Evolutionary conservation across 2,113 vertebrate species (phyloP), one percentile per base, ranked within the genome.

Genomic region (Mustelus asterias): DNA sequence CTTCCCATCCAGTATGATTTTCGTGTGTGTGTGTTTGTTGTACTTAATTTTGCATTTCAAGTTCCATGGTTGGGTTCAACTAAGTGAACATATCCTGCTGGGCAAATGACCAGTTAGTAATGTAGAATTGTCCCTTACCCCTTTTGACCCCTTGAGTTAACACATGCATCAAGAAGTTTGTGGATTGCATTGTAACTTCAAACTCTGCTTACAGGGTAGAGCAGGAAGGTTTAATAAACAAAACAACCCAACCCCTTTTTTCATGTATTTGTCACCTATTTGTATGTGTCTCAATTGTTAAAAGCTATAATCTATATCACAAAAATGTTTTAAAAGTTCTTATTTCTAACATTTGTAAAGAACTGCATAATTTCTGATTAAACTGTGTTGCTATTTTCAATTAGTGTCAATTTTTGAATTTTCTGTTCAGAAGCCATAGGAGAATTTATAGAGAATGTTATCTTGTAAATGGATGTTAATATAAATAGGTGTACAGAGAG

Each of bases 291-390:
- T 76, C 69, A 72, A 95, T 95, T 95, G 69, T 95, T 95, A 72
- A 95, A 95, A 95, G 65, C 94, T 95, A 95, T 95, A 95, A 95
- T 72, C 94, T 72, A 95, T 95, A 95, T 72, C 94, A 54, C 94
- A 95, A 44, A 86, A 86, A 95, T 58, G 94, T 95, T 95, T 76
- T 95, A 95, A 95, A 95, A 48, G 67, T 95, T 95, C 94, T 76
- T 76, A 72, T 95, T 95, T 95, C 94, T 95, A 95, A 95, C 94
- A 95, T 95, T 95, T 95, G 94, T 95, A 95, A 95, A 95, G 94
- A 95, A 95, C 94, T 95, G 94, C 94, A 95, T 95, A 76, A 95
- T 95, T 95, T 72, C 94, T 95, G 94, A 95, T 95, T 95, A 95
- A 95, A 95, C 94, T 95, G 63, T 86, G 88, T 95, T 95, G 94